Percentiles rank a stretch among this genome's conserved stretches.
Evolutionary conservation across 1,140 invertebrate species (phyloP).

Genomic region (Calephelis virginiensis): DNA sequence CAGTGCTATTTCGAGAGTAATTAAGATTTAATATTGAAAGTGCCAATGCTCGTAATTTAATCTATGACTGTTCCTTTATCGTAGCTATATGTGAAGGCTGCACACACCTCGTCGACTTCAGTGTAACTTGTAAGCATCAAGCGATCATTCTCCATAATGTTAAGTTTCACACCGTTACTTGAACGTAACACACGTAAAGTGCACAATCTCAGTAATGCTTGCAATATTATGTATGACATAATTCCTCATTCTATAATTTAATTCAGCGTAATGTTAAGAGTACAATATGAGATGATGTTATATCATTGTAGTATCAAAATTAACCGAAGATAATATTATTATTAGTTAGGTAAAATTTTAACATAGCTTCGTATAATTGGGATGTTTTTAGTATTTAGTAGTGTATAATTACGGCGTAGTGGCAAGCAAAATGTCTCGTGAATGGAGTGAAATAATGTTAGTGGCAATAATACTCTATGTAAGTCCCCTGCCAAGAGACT

Average conservation of each 20-base stretch:
- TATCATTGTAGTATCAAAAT: conserved; percentile 80
- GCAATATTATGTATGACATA: conserved; percentile 75
- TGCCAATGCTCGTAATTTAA: conserved; percentile 80
- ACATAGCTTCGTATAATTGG: conserved; percentile 79
- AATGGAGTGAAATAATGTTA: conserved; percentile 61
- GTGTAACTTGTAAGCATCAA: conserved; percentile 38
- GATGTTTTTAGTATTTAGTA: conserved; percentile 77
- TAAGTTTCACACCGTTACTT: conserved; percentile 52
- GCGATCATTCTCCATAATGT: conserved; percentile 52
- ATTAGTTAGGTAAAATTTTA: conserved; percentile 79
- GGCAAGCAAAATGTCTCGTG: conserved; percentile 71
- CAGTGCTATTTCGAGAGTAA: conserved; percentile 78
- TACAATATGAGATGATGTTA: conserved; percentile 79
- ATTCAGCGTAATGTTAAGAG: conserved; percentile 78
- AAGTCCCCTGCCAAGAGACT: conserved; percentile 64
- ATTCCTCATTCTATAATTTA: conserved; percentile 75
- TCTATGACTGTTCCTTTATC: conserved; percentile 76
- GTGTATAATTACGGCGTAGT: conserved; percentile 72
- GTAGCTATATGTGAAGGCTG: conserved; percentile 47
- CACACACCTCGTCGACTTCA: conserved; percentile 43
- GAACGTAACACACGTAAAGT: conserved; percentile 62
- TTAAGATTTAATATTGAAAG: conserved; percentile 79
- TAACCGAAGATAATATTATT: conserved; percentile 78
- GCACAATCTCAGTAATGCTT: conserved; percentile 80
- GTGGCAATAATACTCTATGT: conserved; percentile 78